Percentiles rank a stretch among this genome's conserved stretches.
Conservation (phyloP, 2,797 vertebrate genomes). For the Adrianichthys oophorus region DNA sequence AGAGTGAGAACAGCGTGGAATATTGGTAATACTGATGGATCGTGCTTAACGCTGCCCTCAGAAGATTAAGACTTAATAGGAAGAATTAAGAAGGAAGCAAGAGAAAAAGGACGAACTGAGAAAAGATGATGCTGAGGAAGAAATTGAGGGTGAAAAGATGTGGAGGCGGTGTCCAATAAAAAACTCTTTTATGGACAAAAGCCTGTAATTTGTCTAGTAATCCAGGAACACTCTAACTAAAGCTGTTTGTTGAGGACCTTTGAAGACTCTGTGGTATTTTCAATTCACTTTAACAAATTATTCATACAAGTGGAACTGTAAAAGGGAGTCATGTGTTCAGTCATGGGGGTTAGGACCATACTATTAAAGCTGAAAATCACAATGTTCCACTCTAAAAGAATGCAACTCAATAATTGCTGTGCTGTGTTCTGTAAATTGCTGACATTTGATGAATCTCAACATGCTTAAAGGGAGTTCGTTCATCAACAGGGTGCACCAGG, state of each 20-base stretch:
- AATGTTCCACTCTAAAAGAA: slow-evolving; percentile 6
- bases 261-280: slow-evolving; percentile 30
- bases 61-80: slow-evolving; percentile 43
- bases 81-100: slow-evolving; percentile 34
- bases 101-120: slow-evolving; percentile 10
- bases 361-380: slow-evolving; percentile 1
- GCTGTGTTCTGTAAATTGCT: neutral
- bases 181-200: slow-evolving; percentile 63
- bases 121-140: slow-evolving; percentile 11
- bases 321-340: slow-evolving; percentile 29
- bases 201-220: slow-evolving; percentile 73
- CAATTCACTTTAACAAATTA: slow-evolving; percentile 43
- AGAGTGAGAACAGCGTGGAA: slow-evolving; percentile 2
- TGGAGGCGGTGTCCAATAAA: slow-evolving; percentile 56
- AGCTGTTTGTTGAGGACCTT: slow-evolving; percentile 33
- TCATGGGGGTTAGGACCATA: slow-evolving; percentile 8
- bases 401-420: slow-evolving; percentile 1
- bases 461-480: neutral
- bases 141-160: slow-evolving; percentile 45
- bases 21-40: slow-evolving; percentile 55
- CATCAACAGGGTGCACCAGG: neutral
- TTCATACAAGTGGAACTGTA: slow-evolving; percentile 13
- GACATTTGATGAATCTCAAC: neutral
- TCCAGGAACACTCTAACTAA: slow-evolving; percentile 51
- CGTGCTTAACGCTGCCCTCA: slow-evolving; percentile 34